A percentile compares a stretch with the other conserved stretches of the same genome.
phyloP scores from a whole-genome alignment of 2,113 vertebrate genomes.

The Proteles cristata region DNA sequence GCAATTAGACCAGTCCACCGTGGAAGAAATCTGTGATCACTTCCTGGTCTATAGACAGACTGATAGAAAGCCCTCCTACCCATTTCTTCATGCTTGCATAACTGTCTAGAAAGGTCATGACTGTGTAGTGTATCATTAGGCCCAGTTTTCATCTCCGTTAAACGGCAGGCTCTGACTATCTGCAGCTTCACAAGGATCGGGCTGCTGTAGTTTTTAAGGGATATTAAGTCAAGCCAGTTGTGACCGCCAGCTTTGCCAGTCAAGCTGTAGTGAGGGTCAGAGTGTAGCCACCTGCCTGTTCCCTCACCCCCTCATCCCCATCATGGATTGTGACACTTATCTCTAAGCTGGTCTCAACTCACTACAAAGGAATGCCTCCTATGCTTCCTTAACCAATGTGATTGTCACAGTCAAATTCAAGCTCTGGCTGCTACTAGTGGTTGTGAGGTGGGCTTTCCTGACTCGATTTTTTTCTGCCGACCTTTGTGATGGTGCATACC shows the following conservation, averaged over 20 bases:
- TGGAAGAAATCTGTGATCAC: neutral
- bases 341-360: neutral
- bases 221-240: neutral
- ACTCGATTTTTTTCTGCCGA: neutral
- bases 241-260: constrained; percentile 23
- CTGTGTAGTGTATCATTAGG: neutral
- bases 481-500: neutral
- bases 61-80: neutral
- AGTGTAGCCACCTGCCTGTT: neutral
- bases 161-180: neutral
- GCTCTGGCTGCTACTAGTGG: neutral
- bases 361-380: neutral
- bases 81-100: constrained; percentile 42
- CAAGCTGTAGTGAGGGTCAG: constrained; percentile 10
- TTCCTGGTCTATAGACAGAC: neutral
- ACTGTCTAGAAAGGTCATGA: constrained; percentile 48
- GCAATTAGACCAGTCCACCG: neutral
- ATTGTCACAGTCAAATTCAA: neutral
- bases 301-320: neutral
- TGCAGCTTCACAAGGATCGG: neutral
- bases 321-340: neutral
- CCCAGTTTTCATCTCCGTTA: neutral
- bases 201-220: neutral
- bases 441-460: neutral
- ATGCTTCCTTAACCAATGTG: neutral